phyloP scores from a whole-genome alignment of 2,888 invertebrate species.

The Tryphoninae sp. region DNA sequence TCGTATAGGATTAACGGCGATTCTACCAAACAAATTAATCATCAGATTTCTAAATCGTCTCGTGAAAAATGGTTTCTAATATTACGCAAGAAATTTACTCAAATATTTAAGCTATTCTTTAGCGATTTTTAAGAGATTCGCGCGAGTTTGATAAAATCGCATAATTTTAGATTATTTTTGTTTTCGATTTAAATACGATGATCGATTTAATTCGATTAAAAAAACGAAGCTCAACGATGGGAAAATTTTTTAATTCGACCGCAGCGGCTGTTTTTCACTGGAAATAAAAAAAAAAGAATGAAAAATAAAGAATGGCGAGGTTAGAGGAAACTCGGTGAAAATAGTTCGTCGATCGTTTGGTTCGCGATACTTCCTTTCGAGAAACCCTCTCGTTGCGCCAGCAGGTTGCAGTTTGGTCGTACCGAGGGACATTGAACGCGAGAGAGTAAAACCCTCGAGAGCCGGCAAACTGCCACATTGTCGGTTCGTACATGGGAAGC shows the following conservation, averaged over 20 bases:
- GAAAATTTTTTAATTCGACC: background rate
- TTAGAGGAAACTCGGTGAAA: conserved; percentile 1
- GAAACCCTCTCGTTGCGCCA: conserved; percentile 6
- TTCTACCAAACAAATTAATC: too few relatives aligned
- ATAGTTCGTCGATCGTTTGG: conserved; percentile 34
- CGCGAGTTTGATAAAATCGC: too few relatives aligned
- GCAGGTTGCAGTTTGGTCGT: conserved; percentile 16
- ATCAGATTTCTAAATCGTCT: too few relatives aligned
- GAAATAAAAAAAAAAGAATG: background rate
- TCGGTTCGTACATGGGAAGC: conserved; percentile 28
- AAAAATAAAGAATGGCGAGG: background rate
- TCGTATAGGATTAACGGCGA: too few relatives aligned
- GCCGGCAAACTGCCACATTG: conserved; percentile 52
- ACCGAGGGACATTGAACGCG: conserved; percentile 37
- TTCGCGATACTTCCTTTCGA: conserved; percentile 28
- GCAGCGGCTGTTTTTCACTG: conserved; percentile 1
- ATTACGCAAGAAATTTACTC: too few relatives aligned
- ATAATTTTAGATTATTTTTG: too few relatives aligned
- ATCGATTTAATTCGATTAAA: background rate
- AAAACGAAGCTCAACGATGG: background rate
- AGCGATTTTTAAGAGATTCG: too few relatives aligned
- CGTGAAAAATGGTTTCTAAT: too few relatives aligned
- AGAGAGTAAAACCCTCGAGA: conserved; percentile 38
- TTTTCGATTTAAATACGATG: too few relatives aligned
- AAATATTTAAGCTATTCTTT: too few relatives aligned